Evolutionary conservation across 2,888 invertebrate species (phyloP).

Genomic region (Torymus texanus): DNA sequence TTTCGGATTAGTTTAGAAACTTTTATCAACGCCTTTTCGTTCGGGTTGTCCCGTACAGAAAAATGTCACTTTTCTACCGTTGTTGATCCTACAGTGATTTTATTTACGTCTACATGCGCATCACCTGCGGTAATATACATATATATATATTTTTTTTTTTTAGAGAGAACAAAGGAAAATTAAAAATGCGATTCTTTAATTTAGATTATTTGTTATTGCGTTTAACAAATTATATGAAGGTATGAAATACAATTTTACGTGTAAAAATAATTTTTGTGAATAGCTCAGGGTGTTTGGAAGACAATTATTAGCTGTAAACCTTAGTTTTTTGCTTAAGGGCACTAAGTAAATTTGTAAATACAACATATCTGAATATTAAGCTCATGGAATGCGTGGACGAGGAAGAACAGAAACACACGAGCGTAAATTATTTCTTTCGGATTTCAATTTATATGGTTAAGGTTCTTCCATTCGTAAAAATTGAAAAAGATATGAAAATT

Average conservation of each 20-base stretch:
- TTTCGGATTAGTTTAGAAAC: constrained; percentile 73
- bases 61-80: constrained; percentile 44
- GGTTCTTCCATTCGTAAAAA: constrained; percentile 28
- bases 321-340: constrained; percentile 53
- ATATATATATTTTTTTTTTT: constrained; percentile 26
- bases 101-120: constrained; percentile 38
- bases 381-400: constrained; percentile 6
- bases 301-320: constrained; percentile 50
- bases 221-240: constrained; percentile 46
- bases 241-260: constrained; percentile 50
- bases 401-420: constrained; percentile 21
- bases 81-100: constrained; percentile 47
- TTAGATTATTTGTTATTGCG: constrained; percentile 52
- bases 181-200: constrained; percentile 28
- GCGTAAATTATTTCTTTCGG: constrained; percentile 35
- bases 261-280: constrained; percentile 52
- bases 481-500: constrained; percentile 17
- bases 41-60: constrained; percentile 31
- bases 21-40: constrained; percentile 55
- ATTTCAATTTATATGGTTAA: constrained; percentile 12
- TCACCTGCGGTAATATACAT: constrained; percentile 17
- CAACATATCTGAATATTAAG: constrained; percentile 47
- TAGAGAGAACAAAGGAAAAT: constrained; percentile 49
- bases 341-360: constrained; percentile 56
- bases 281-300: constrained; percentile 53